phyloP scores from a whole-genome alignment of 2,888 invertebrate genomes.

The Polydesmus complanatus region DNA sequence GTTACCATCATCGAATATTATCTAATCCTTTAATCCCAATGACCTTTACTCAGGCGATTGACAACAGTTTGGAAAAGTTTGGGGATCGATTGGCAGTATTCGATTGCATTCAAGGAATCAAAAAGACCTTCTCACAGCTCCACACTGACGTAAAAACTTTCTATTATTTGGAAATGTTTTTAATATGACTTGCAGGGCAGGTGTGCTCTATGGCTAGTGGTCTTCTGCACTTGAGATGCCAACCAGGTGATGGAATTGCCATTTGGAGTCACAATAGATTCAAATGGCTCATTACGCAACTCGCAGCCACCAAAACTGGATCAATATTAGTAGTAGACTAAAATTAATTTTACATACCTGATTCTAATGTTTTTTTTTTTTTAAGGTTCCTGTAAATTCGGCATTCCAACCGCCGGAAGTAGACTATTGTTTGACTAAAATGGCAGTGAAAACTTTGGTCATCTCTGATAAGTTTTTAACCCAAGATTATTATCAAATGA shows the following conservation, averaged over 20 bases:
- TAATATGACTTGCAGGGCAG: conserved; percentile 41
- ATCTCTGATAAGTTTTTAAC: conserved; percentile 46
- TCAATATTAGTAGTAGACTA: conserved; percentile 45
- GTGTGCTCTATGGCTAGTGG: conserved; percentile 47
- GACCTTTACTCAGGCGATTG: not conserved
- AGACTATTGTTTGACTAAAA: conserved; percentile 55
- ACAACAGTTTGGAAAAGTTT: not conserved
- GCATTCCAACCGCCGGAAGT: conserved; percentile 55
- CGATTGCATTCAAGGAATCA: conserved; percentile 40
- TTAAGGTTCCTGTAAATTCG: conserved; percentile 67
- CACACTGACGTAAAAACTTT: not conserved
- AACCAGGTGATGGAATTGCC: conserved; percentile 57
- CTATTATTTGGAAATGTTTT: too few relatives aligned
- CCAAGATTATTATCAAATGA: conserved; percentile 51
- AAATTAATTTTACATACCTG: conserved; percentile 9
- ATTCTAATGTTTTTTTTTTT: not conserved
- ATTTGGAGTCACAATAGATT: conserved; percentile 63
- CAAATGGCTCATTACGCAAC: conserved; percentile 59
- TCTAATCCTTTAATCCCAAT: not conserved
- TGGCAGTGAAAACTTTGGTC: conserved; percentile 50
- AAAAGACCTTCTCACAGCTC: conserved; percentile 25
- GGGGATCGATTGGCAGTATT: conserved; percentile 42
- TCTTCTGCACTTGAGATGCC: conserved; percentile 50
- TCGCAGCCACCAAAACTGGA: conserved; percentile 58
- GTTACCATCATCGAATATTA: not conserved